Base-by-base conservation (phyloP, 2,797 vertebrate genomes). In the Harpagifer antarcticus region DNA sequence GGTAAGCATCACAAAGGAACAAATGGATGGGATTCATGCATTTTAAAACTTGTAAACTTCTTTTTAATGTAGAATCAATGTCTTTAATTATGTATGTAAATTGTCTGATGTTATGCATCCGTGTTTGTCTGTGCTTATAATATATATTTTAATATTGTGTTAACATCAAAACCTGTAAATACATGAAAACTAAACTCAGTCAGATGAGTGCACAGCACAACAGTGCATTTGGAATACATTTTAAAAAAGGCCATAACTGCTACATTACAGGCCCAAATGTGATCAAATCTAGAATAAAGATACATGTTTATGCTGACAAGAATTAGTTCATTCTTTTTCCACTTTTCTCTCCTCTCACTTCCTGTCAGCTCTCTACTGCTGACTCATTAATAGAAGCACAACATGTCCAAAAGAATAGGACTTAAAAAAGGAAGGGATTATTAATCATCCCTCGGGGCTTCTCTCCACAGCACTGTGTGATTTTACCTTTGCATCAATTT, bases 401-500 rank as follows among this genome's bases (percentile, higher is more conserved):
- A 54, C 52, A 58, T 49, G 9, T 27, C 3, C 4, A 4, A 58
- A 44, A 47, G 33, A 17, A 15, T 0, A 11, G 44, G 5, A n/a
- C 4, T 27, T 27, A 27, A 5, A 11, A 53, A 27, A 31, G 8
- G 27, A 2, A 17, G 1, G 9, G 27, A 1, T 1, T 5, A 49
- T 44, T 0, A 23, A 49, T 17, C 1, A 12, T 53, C 16, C 2
- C 4, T 14, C 11, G 13, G 2, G 0, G 3, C 7, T 15, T 8
- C 5, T 31, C n/a, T 54, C 19, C 27, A 14, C 2, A 47, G 1
- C 42, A 16, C 20, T 27, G 19, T 10, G 43, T 14, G 44, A 13
- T 5, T 57, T 42, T 92, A 99, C 98, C 97, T 99, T 99, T 55
- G 98, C 97, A 86, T 99, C 97, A 62, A 99, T 99, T 90, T 99